Conservation (phyloP, 92 coral and sea anemone genomes). For the Pocillopora meandrina region DNA sequence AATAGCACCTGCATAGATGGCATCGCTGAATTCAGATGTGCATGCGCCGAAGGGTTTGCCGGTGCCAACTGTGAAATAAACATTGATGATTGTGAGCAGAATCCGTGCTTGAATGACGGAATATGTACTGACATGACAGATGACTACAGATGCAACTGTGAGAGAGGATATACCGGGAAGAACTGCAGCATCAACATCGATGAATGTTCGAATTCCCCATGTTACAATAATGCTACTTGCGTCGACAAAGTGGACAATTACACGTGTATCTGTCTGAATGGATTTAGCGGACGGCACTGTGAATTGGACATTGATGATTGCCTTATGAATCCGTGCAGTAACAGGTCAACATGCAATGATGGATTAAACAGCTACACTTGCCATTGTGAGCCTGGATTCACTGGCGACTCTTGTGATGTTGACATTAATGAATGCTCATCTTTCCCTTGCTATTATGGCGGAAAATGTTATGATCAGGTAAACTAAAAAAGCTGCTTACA, state of each 20-base stretch:
- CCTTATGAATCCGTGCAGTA: neutral
- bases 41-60: constrained; percentile 33
- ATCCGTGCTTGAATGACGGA: constrained; percentile 51
- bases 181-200: constrained; percentile 47
- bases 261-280: constrained; percentile 46
- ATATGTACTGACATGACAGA: constrained; percentile 21
- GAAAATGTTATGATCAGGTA: constrained; percentile 34
- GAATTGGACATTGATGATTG: constrained; percentile 53
- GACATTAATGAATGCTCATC: constrained; percentile 26
- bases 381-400: constrained; percentile 22
- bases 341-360: constrained; percentile 26
- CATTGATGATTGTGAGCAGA: neutral
- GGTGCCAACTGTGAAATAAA: constrained; percentile 40
- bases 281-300: constrained; percentile 70
- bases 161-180: constrained; percentile 42
- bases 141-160: constrained; percentile 34
- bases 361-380: constrained; percentile 32
- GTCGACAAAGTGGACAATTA: constrained; percentile 36
- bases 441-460: constrained; percentile 28
- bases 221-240: constrained; percentile 44
- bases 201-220: constrained; percentile 42
- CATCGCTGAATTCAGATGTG: constrained; percentile 35
- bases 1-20: constrained; percentile 34
- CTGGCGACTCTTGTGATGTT: constrained; percentile 11
- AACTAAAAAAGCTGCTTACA: neutral